phyloP scores from a whole-genome alignment of 2,113 vertebrate species.

The Anthoscopus minutus region DNA sequence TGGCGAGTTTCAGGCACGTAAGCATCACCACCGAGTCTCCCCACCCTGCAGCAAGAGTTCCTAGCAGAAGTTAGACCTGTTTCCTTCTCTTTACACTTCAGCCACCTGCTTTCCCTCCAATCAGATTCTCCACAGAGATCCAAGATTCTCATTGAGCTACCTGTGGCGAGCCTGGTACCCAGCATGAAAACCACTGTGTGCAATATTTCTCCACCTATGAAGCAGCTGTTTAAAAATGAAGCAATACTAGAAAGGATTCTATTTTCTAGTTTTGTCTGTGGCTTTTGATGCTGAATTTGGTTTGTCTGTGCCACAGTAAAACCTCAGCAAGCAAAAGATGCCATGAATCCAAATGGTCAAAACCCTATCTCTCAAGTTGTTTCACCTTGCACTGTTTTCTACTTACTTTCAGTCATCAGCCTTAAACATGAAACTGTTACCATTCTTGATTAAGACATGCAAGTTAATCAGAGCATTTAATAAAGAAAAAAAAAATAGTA shows the following conservation, averaged over 20 bases:
- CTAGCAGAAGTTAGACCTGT: slow-evolving; percentile 1
- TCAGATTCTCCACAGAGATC: neutral
- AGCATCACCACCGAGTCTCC: neutral
- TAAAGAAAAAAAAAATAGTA: neutral
- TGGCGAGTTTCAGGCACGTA: slow-evolving; percentile 43
- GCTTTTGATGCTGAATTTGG: neutral
- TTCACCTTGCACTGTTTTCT: neutral
- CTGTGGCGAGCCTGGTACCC: neutral
- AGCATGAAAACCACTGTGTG: neutral
- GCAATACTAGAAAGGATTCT: neutral
- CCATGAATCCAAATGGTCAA: neutral
- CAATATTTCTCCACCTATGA: neutral
- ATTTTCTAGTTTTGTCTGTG: neutral
- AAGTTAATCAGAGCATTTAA: neutral
- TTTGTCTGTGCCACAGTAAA: neutral
- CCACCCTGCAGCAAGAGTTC: neutral
- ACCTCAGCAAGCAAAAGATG: neutral
- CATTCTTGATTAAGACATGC: neutral
- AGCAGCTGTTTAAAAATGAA: neutral
- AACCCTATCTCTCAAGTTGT: neutral
- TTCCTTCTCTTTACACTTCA: neutral
- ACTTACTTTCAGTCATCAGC: neutral
- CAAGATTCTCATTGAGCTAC: neutral
- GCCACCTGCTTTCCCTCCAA: neutral
- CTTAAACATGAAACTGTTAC: neutral